phyloP scores from a whole-genome alignment of 64 coral and sea anemone species.

The Montipora cactus region DNA sequence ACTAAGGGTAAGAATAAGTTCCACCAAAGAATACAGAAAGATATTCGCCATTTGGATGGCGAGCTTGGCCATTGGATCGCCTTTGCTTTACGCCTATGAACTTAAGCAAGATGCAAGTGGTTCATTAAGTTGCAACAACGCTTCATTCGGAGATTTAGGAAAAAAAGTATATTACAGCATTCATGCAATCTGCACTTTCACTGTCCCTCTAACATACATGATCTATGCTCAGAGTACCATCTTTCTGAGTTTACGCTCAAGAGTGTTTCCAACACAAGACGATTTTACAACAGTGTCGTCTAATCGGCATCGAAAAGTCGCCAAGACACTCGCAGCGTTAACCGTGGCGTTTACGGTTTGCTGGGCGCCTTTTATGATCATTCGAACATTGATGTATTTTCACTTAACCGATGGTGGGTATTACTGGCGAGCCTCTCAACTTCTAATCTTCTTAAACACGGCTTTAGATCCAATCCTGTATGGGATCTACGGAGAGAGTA shows the following conservation, averaged over 20 bases:
- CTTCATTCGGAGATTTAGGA: constrained; percentile 19
- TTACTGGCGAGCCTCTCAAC: constrained; percentile 28
- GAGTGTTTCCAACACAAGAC: not conserved
- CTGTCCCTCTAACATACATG: not conserved
- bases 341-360: constrained; percentile 30
- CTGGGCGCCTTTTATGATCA: constrained; percentile 36
- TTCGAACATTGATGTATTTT: constrained; percentile 54
- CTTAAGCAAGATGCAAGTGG: not conserved
- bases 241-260: not conserved
- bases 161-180: constrained; percentile 42
- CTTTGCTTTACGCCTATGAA: constrained; percentile 45
- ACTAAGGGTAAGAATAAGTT: not conserved
- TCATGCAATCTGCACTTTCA: constrained; percentile 18
- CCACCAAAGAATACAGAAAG: not conserved
- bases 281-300: no score
- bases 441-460: constrained; percentile 35
- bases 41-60: not conserved
- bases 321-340: not conserved
- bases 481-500: constrained; percentile 37
- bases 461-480: constrained; percentile 47
- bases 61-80: not conserved
- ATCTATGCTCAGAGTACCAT: not conserved
- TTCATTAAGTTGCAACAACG: constrained; percentile 10
- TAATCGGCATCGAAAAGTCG: no score
- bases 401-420: not conserved